phyloP scores from a whole-genome alignment of 2,113 vertebrate genomes.

The Chlorocebus sabaeus region DNA sequence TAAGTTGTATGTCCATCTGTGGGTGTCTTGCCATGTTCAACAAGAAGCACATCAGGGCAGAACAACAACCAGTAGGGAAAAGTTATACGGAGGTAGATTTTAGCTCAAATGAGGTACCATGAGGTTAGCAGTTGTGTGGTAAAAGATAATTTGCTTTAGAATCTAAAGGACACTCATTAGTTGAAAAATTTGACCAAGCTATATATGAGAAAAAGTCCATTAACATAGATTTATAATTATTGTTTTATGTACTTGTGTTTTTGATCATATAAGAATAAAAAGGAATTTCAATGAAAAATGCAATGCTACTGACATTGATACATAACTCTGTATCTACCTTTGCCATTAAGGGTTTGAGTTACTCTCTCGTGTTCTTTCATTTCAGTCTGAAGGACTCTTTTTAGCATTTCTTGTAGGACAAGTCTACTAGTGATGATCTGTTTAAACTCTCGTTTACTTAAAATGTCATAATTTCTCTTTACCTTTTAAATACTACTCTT shows the following conservation, averaged over 20 bases:
- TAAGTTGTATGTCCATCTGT: not conserved
- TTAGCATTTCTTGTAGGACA: not conserved
- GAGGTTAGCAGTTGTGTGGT: not conserved
- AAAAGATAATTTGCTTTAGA: not conserved
- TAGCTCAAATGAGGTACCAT: not conserved
- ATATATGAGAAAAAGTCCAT: not conserved
- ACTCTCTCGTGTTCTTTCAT: not conserved
- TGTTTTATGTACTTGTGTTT: not conserved
- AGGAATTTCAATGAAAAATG: not conserved
- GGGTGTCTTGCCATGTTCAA: not conserved
- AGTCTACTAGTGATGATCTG: not conserved
- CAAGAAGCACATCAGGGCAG: not conserved
- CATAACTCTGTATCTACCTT: not conserved
- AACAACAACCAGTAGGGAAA: not conserved
- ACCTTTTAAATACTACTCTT: not conserved
- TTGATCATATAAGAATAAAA: not conserved
- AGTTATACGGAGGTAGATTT: not conserved
- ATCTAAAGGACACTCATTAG: not conserved
- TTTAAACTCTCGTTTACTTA: not conserved
- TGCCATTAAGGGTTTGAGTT: not conserved
- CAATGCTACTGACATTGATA: not conserved
- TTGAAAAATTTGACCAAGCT: not conserved
- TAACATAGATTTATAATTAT: not conserved
- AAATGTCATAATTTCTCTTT: not conserved
- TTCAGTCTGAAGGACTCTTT: not conserved